These are phyloP conservation scores for Cichladusa arquata DNA, from an alignment of 2,113 vertebrate species.

Conservation along the genomic window DNA sequence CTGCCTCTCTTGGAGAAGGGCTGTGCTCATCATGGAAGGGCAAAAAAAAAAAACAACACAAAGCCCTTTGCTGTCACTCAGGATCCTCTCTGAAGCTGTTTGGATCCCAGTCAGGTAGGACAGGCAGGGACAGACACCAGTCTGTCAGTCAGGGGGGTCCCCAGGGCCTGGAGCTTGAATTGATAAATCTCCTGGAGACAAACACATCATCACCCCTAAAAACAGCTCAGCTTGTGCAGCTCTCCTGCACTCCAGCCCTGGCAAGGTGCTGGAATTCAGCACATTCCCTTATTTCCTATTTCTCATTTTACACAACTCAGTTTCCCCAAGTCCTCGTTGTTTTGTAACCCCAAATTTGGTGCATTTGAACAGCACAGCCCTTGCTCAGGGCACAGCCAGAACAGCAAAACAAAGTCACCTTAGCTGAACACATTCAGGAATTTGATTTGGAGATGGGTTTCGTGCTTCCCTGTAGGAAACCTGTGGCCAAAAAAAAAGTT, in stretches of 20 bases:
- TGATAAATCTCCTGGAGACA: not conserved
- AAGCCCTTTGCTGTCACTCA: not conserved
- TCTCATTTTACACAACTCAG: not conserved
- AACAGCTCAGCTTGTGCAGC: not conserved
- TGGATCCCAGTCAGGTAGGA: not conserved
- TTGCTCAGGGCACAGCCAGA: not conserved
- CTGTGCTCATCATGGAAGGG: not conserved
- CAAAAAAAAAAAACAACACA: not conserved
- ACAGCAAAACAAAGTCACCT: not conserved
- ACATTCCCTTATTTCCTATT: not conserved
- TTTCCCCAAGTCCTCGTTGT: not conserved
- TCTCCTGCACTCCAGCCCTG: not conserved
- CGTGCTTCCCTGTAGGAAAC: not conserved
- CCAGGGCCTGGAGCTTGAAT: not conserved
- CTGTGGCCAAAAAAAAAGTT: not conserved
- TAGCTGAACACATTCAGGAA: rapidly evolving
- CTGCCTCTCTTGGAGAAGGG: not conserved
- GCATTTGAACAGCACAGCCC: not conserved
- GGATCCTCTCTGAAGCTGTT: not conserved
- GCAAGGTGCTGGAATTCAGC: not conserved
- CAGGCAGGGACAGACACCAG: rapidly evolving
- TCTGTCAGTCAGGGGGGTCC: not conserved
- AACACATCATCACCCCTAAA: not conserved
- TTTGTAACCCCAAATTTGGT: no score
- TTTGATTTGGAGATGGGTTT: not conserved